Conservation (phyloP, 92 coral and sea anemone genomes). For the Zoanthus sansibaricus region DNA sequence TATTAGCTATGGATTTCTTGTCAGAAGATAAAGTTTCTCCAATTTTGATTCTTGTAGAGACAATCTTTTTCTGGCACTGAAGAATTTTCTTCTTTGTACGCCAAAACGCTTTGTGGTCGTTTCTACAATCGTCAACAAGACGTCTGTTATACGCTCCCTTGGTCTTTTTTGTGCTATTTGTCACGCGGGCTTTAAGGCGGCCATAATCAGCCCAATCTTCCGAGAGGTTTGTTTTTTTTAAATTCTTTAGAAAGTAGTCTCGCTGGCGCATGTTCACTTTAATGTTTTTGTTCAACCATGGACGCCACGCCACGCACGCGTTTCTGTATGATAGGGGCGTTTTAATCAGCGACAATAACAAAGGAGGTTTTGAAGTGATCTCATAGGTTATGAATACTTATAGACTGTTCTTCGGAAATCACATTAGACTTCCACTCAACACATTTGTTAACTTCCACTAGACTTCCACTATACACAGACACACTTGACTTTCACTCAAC, state of each 20-base stretch:
- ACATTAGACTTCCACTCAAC: too few relatives aligned
- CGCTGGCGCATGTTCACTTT: slow-evolving; percentile 64
- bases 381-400: too few relatives aligned
- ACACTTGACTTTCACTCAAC: too few relatives aligned
- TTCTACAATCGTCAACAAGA: slow-evolving; percentile 35
- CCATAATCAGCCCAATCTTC: slow-evolving; percentile 55
- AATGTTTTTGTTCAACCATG: slow-evolving; percentile 61
- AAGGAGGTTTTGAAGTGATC: too few relatives aligned
- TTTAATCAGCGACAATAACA: too few relatives aligned
- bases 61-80: slow-evolving; percentile 1
- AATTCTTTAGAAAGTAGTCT: slow-evolving; percentile 53
- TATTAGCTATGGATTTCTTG: too few relatives aligned
- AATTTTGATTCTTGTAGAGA: background rate
- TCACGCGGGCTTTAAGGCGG: slow-evolving; percentile 43
- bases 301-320: slow-evolving; percentile 63
- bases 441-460: too few relatives aligned
- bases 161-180: slow-evolving; percentile 43
- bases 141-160: slow-evolving; percentile 55
- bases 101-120: slow-evolving; percentile 49
- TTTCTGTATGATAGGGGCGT: too few relatives aligned
- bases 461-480: too few relatives aligned
- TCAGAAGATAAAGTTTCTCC: too few relatives aligned
- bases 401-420: too few relatives aligned
- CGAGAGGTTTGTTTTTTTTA: slow-evolving; percentile 43
- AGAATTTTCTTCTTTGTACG: slow-evolving; percentile 41